Conservation (phyloP, 1,140 invertebrate species). For the Drosophila sturtevanti region DNA sequence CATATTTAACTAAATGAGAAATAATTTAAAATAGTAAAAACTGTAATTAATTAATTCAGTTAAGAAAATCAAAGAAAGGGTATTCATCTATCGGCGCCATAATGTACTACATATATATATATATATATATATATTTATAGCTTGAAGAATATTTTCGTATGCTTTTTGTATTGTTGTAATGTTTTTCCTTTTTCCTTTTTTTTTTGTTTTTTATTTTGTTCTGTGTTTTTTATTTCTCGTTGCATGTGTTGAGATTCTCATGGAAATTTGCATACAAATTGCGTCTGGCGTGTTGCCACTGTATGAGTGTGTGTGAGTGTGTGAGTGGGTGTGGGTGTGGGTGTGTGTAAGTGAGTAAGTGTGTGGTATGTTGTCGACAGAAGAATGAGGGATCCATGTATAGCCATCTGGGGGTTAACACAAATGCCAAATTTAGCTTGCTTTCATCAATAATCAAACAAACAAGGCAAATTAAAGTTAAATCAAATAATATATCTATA, state of each 20-base stretch:
- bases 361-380: not conserved
- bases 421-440: slow-evolving; percentile 45
- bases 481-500: too few relatives aligned
- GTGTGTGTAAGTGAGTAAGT: not conserved
- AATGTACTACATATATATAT: not conserved
- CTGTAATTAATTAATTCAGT: too few relatives aligned
- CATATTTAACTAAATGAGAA: too few relatives aligned
- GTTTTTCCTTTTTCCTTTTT: not conserved
- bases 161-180: slow-evolving; percentile 39
- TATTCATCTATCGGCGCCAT: too few relatives aligned
- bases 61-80: too few relatives aligned
- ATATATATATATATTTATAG: not conserved
- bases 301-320: not conserved
- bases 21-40: too few relatives aligned
- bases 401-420: slow-evolving; percentile 51
- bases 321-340: not conserved
- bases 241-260: slow-evolving; percentile 81
- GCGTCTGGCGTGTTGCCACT: slow-evolving; percentile 70
- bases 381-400: slow-evolving; percentile 30
- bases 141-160: slow-evolving; percentile 45
- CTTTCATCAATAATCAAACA: slow-evolving; percentile 34
- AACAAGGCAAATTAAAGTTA: not conserved
- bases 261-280: slow-evolving; percentile 82
- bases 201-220: slow-evolving; percentile 22
- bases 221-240: slow-evolving; percentile 34